These are phyloP conservation scores for Hoplostethus mediterraneus DNA, from an alignment of 2,797 vertebrate genomes.

Conservation along the genomic window DNA sequence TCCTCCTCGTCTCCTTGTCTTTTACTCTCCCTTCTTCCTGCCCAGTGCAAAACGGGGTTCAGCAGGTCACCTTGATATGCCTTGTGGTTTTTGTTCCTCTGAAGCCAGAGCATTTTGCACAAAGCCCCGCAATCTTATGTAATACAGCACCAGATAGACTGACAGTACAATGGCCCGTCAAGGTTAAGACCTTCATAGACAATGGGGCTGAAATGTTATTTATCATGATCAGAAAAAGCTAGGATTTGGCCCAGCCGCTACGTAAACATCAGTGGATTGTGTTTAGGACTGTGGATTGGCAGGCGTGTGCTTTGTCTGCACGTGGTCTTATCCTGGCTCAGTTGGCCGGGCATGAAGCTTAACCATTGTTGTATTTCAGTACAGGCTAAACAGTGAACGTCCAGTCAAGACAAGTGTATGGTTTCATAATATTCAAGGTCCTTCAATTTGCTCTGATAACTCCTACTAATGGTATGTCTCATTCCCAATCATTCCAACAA, in stretches of 20 bases:
- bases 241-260: neutral
- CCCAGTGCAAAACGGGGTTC: constrained; percentile 16
- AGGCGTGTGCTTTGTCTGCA: neutral
- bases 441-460: neutral
- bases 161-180: neutral
- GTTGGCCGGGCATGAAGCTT: neutral
- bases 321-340: neutral
- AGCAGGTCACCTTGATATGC: constrained; percentile 42
- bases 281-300: neutral
- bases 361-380: constrained; percentile 2
- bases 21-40: constrained; percentile 17
- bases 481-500: neutral
- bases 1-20: neutral
- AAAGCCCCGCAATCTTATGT: constrained; percentile 24
- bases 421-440: neutral
- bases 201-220: neutral
- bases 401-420: neutral
- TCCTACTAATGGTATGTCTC: neutral
- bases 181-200: constrained; percentile 20
- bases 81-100: constrained; percentile 22
- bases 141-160: constrained; percentile 19
- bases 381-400: neutral
- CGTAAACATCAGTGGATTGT: neutral
- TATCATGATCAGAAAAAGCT: constrained; percentile 8
- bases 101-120: constrained; percentile 20